Conservation (phyloP, 1,140 invertebrate genomes). For the Dreissena rostriformis region DNA sequence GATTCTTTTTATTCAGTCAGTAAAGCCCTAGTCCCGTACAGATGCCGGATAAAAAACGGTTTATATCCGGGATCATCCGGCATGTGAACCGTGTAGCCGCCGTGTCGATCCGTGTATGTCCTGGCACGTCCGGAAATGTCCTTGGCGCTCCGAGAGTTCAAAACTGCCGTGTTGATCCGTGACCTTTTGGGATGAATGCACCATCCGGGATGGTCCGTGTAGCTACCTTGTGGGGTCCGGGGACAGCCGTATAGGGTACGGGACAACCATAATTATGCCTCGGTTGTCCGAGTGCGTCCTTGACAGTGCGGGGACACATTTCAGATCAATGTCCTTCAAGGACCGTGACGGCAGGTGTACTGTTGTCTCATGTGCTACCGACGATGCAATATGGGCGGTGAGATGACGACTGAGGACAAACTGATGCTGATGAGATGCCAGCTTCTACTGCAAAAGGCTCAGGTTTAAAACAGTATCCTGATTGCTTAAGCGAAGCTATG, state of each 20-base stretch:
- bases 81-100: constrained; percentile 3
- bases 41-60: background rate
- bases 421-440: background rate
- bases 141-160: constrained; percentile 7
- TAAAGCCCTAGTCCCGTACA: no score
- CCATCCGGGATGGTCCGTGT: background rate
- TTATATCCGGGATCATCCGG: background rate
- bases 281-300: no score
- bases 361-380: background rate
- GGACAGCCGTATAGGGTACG: background rate
- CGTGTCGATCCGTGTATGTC: background rate
- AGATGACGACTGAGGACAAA: background rate
- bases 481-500: background rate
- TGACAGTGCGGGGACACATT: no score
- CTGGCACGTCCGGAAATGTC: background rate
- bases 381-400: background rate
- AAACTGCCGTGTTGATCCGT: background rate
- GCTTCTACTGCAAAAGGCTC: background rate
- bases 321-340: no score
- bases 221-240: background rate
- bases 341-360: no score
- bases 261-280: no score
- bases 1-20: no score
- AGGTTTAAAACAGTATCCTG: constrained; percentile 7
- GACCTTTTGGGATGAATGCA: background rate